Evolutionary conservation across 2,888 invertebrate species (phyloP).

Genomic region (Hartigia nigra): DNA sequence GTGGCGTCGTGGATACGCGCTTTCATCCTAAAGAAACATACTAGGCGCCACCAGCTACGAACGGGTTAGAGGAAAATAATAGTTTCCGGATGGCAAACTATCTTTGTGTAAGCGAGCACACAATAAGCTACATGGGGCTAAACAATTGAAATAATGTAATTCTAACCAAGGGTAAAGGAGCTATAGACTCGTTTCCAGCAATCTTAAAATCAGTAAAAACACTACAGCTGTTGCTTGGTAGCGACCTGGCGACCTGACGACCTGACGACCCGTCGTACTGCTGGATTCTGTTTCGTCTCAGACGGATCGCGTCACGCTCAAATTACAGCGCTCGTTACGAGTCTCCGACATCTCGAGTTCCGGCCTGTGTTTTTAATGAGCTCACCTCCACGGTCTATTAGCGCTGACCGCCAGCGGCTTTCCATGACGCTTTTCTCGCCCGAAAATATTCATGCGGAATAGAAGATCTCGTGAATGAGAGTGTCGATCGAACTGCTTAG

Average conservation of each 20-base stretch:
- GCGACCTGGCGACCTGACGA: not conserved
- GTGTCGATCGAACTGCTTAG: not conserved
- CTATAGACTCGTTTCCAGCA: not conserved
- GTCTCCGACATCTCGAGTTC: constrained; percentile 49
- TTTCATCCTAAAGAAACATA: constrained; percentile 60
- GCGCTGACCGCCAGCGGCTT: constrained; percentile 30
- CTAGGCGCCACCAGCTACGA: constrained; percentile 57
- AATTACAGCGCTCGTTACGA: constrained; percentile 53
- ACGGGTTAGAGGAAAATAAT: constrained; percentile 57
- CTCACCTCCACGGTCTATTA: constrained; percentile 54
- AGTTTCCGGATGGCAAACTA: constrained; percentile 38
- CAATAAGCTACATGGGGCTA: not conserved
- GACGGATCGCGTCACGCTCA: constrained; percentile 32
- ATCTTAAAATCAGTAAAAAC: not conserved
- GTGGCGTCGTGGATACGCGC: constrained; percentile 36
- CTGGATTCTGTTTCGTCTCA: not conserved
- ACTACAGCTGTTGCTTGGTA: not conserved
- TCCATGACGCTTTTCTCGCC: not conserved
- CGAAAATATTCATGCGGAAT: not conserved
- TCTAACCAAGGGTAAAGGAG: not conserved
- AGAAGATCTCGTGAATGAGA: not conserved
- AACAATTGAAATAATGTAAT: not conserved
- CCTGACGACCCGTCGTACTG: not conserved
- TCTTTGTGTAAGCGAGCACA: not conserved
- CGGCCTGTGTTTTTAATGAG: constrained; percentile 52